Conservation (phyloP, 2,888 invertebrate species). For the Limenitis camilla region DNA sequence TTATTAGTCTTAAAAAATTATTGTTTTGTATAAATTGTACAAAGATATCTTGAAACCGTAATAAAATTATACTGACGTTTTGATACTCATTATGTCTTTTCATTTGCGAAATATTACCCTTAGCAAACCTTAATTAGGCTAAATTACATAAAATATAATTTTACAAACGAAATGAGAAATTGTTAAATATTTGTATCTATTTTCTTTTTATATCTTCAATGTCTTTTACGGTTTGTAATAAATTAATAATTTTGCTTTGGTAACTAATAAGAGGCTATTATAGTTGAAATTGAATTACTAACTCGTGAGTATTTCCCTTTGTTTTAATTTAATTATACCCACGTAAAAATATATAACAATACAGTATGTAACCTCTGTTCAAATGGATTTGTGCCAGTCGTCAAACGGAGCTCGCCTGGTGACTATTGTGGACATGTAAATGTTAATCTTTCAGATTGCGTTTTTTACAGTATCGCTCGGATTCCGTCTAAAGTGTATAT, state of each 20-base stretch:
- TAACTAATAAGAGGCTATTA: too few relatives aligned
- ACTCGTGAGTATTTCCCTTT: too few relatives aligned
- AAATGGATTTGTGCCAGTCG: too few relatives aligned
- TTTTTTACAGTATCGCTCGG: too few relatives aligned
- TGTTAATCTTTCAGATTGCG: neutral
- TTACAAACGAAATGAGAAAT: constrained; percentile 11
- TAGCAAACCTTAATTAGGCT: constrained; percentile 18
- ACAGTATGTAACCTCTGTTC: too few relatives aligned
- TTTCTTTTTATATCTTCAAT: constrained; percentile 1
- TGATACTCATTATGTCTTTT: constrained; percentile 65
- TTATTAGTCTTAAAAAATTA: constrained; percentile 70
- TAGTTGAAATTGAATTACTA: too few relatives aligned
- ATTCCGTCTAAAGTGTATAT: too few relatives aligned
- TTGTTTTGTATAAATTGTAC: constrained; percentile 75
- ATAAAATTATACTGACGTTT: constrained; percentile 75
- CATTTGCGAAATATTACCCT: constrained; percentile 34
- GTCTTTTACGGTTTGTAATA: neutral
- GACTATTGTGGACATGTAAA: neutral
- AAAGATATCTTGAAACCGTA: constrained; percentile 70
- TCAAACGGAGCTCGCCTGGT: too few relatives aligned
- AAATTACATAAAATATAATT: constrained; percentile 21
- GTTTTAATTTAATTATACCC: too few relatives aligned
- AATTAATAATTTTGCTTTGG: neutral
- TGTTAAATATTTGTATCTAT: constrained; percentile 8
- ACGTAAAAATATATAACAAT: too few relatives aligned